Percentiles rank a stretch among this genome's conserved stretches.
phyloP scores from a whole-genome alignment of 35 echinoderm and acorn worm genomes.

The Hemicentrotus pulcherrimus region DNA sequence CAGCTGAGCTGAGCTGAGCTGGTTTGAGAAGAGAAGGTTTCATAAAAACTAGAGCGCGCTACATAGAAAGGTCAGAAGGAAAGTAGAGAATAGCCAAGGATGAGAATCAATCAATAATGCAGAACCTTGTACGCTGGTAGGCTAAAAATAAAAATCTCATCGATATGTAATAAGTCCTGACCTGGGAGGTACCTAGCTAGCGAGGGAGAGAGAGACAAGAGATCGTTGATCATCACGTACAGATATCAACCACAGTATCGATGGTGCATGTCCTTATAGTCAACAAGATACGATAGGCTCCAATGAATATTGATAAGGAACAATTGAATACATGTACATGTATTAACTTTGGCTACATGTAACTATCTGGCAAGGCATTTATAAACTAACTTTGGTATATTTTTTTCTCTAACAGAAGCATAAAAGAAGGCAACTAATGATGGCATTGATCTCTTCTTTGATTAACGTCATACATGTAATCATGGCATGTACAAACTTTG shows the following conservation, averaged over 20 bases:
- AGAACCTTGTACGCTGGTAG: neutral
- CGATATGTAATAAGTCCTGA: constrained; percentile 18
- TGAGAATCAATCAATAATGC: neutral
- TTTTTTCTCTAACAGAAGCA: no score
- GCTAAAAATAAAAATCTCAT: constrained; percentile 20
- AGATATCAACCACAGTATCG: neutral
- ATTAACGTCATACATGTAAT: no score
- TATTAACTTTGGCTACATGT: no score
- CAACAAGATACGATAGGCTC: neutral
- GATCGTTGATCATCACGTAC: neutral
- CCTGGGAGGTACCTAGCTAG: neutral
- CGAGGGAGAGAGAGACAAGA: neutral
- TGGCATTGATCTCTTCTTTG: no score
- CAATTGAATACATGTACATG: neutral
- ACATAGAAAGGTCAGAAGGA: neutral
- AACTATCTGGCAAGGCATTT: no score
- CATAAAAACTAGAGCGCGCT: neutral
- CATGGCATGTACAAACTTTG: no score
- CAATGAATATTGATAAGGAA: neutral
- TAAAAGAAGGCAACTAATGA: no score
- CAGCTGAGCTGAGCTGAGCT: no score
- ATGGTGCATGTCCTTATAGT: neutral
- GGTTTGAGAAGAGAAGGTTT: neutral
- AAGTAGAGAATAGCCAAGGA: neutral
- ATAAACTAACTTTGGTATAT: no score